phyloP scores from a whole-genome alignment of 2,113 vertebrate genomes.

The Ailurus styani region DNA sequence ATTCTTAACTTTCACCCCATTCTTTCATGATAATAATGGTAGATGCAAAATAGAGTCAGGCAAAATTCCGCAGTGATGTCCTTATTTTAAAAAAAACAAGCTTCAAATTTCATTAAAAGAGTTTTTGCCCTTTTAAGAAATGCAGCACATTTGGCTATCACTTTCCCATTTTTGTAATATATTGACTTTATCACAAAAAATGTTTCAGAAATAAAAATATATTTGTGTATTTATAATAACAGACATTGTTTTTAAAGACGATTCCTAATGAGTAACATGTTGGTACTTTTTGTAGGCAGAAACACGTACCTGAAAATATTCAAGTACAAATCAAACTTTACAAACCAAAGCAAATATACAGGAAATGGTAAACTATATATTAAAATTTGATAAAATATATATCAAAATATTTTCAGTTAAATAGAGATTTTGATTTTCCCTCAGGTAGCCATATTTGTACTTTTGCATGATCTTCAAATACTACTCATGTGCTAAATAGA shows the following conservation, averaged over 20 bases:
- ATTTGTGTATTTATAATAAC: not conserved
- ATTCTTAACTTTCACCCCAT: not conserved
- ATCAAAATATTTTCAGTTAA: not conserved
- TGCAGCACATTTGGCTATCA: not conserved
- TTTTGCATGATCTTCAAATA: not conserved
- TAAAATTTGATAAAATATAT: too few species aligned
- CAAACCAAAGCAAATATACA: not conserved
- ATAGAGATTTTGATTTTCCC: not conserved
- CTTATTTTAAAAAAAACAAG: not conserved
- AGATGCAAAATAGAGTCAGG: not conserved
- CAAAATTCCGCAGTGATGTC: not conserved
- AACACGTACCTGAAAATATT: not conserved
- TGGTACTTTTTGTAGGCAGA: not conserved
- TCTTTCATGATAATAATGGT: not conserved
- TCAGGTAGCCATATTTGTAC: not conserved
- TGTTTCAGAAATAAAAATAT: not conserved
- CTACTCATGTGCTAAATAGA: not conserved
- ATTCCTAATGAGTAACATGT: not conserved
- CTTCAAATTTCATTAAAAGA: not conserved
- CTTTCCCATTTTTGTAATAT: not conserved
- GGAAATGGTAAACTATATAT: not conserved
- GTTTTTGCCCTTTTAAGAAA: not conserved
- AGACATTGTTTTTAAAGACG: not conserved
- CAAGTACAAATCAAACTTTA: not conserved
- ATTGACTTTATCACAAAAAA: not conserved